Percentiles rank a stretch among this genome's conserved stretches.
Conservation (phyloP, 1,140 invertebrate genomes). For the Aphelenchoides fujianensis region DNA sequence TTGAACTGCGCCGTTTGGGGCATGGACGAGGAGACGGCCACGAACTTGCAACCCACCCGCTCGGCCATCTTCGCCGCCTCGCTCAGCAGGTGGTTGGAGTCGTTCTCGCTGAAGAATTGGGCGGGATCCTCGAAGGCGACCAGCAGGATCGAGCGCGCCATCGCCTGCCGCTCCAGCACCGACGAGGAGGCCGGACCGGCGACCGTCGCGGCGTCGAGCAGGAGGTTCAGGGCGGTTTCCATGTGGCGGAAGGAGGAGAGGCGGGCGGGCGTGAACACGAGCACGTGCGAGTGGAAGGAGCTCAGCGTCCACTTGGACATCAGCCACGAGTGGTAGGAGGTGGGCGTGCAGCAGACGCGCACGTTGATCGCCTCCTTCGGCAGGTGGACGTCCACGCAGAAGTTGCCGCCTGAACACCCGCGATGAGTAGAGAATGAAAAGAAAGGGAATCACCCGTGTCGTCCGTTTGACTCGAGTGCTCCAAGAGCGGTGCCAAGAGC, state of each 20-base stretch:
- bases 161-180: constrained; percentile 26
- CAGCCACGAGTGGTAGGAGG: constrained; percentile 37
- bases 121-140: constrained; percentile 32
- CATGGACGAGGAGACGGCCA: constrained; percentile 28
- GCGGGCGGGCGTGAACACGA: constrained; percentile 27
- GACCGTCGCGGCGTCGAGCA: constrained; percentile 29
- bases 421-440: not conserved
- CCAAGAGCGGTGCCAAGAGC: constrained; percentile 79
- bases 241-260: constrained; percentile 35
- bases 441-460: constrained; percentile 25
- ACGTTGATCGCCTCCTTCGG: constrained; percentile 30
- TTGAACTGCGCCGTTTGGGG: constrained; percentile 10
- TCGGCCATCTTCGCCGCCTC: constrained; percentile 35
- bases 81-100: constrained; percentile 31
- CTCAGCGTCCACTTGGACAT: constrained; percentile 31
- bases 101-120: constrained; percentile 33
- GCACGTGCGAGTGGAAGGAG: constrained; percentile 34
- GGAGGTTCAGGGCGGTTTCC: constrained; percentile 28
- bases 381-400: constrained; percentile 25
- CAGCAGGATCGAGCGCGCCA: constrained; percentile 31
- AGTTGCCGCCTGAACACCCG: constrained; percentile 20
- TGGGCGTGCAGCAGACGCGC: constrained; percentile 21
- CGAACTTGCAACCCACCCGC: constrained; percentile 31
- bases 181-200: not conserved
- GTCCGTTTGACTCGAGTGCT: constrained; percentile 67